Evolutionary conservation across 92 coral and sea anemone species (phyloP).

Genomic region (Epizoanthus ramosus): DNA sequence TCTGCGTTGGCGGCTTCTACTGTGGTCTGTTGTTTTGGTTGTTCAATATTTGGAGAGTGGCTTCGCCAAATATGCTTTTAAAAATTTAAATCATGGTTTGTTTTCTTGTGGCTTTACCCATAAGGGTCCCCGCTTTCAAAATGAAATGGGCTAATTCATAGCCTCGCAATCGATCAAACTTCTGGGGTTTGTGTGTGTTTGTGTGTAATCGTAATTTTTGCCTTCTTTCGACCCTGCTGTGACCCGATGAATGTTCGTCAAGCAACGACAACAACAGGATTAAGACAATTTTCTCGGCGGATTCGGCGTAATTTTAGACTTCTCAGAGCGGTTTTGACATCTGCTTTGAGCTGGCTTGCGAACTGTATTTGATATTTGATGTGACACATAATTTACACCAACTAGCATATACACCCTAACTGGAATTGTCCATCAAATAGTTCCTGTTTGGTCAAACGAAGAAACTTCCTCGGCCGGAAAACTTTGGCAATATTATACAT

Average conservation of each 20-base stretch:
- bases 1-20: slow-evolving; percentile 61
- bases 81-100: slow-evolving; percentile 76
- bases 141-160: slow-evolving; percentile 15
- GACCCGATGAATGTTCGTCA: background rate
- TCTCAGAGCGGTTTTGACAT: background rate
- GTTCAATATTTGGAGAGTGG: slow-evolving; percentile 84
- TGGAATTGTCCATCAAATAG: background rate
- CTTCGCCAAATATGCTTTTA: slow-evolving; percentile 85
- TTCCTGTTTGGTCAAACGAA: slow-evolving; percentile 12
- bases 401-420: background rate
- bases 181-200: background rate
- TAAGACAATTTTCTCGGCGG: background rate
- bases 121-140: slow-evolving; percentile 57
- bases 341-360: slow-evolving; percentile 1
- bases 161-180: slow-evolving; percentile 18
- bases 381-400: background rate
- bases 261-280: background rate
- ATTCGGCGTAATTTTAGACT: background rate
- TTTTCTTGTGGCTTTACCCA: slow-evolving; percentile 76
- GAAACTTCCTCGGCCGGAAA: background rate
- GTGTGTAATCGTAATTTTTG: background rate
- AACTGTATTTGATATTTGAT: background rate
- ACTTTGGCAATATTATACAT: background rate
- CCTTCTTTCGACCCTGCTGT: background rate
- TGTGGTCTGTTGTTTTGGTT: slow-evolving; percentile 74